These are phyloP conservation scores for Conops quadrifasciatus DNA, from an alignment of 2,888 invertebrate genomes.

Conservation along the genomic window DNA sequence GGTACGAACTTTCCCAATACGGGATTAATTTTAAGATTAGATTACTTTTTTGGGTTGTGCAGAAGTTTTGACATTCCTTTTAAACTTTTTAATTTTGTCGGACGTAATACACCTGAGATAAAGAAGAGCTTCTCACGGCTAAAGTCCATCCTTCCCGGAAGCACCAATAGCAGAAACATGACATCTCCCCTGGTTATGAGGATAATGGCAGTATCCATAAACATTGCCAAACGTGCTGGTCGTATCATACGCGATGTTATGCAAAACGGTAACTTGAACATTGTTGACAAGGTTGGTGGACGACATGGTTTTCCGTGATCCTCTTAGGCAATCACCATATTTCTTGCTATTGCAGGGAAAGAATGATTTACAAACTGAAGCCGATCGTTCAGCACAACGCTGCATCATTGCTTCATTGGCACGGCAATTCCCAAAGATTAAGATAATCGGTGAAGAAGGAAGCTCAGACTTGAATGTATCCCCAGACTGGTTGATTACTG, in stretches of 20 bases:
- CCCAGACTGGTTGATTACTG: conserved; percentile 78
- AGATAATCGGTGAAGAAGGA: conserved; percentile 93
- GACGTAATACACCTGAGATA: background rate
- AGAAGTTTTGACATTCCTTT: conserved; percentile 51
- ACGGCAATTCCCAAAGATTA: conserved; percentile 82
- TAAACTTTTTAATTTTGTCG: background rate
- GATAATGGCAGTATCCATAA: conserved; percentile 62
- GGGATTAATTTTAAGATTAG: too few species aligned
- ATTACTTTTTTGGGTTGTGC: conserved; percentile 49
- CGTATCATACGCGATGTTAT: conserved; percentile 91
- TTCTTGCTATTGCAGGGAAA: conserved; percentile 69
- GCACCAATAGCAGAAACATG: conserved; percentile 39
- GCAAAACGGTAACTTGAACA: conserved; percentile 87
- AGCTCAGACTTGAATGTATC: conserved; percentile 69
- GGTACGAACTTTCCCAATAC: too few species aligned
- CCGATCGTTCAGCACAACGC: conserved; percentile 93
- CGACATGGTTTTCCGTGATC: background rate
- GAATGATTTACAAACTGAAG: conserved; percentile 97
- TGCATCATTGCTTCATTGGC: conserved; percentile 90
- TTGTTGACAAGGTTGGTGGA: conserved; percentile 80
- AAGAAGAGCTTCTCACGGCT: background rate
- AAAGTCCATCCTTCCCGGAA: background rate
- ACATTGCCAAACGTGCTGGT: conserved; percentile 83
- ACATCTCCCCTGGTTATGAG: conserved; percentile 58
- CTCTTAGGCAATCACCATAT: conserved; percentile 15